Base-by-base conservation (phyloP, 2,113 vertebrate genomes). In the Grammomys surdaster region DNA sequence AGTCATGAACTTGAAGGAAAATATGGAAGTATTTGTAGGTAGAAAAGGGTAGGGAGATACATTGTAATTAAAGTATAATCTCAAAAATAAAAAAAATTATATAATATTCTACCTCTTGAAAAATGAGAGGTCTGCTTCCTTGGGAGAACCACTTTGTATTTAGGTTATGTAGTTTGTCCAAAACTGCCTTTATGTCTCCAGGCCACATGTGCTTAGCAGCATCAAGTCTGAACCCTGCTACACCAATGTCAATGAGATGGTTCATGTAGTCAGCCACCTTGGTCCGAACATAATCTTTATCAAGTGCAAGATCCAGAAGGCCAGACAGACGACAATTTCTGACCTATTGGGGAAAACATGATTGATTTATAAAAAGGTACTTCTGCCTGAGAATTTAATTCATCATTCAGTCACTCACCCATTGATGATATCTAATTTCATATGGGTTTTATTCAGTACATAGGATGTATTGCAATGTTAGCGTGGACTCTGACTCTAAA, bases 71-170 rank as follows among this genome's bases (percentile, higher is more conserved):
- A 56, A 56, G 2, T 81, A n/a, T n/a, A 22, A 33, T 56, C 31
- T 56, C 31, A 28, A 46, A 11, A 5, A 58, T 54, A 51, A 54
- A 54, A 51, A 56, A 20, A 9, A 51, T 1, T 19, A 4, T 54
- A 80, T 2, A 73, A 70, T 13, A 5, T 24, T n/a, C 1, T 95
- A 99, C 99, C 99, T 99, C 99, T 89, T 99, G 99, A 97, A 95
- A 99, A 98, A 99, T 98, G 96, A 99, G 99, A 40, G 99, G 98
- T 91, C 70, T 99, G 19, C 98, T 93, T 88, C 98, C 98, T 77
- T 3, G 2, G 17, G 98, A 0, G 97, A 99, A 99, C 99, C 99
- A 99, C 0, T 12, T 95, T 75, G 97, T 98, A 95, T 98, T 99
- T 46, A 99, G 98, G 93, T 99, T 98, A 14, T 98, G 93, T 48